These are phyloP conservation scores for Xenopus laevis DNA, from an alignment of 2,113 vertebrate species.

Conservation along the genomic window DNA sequence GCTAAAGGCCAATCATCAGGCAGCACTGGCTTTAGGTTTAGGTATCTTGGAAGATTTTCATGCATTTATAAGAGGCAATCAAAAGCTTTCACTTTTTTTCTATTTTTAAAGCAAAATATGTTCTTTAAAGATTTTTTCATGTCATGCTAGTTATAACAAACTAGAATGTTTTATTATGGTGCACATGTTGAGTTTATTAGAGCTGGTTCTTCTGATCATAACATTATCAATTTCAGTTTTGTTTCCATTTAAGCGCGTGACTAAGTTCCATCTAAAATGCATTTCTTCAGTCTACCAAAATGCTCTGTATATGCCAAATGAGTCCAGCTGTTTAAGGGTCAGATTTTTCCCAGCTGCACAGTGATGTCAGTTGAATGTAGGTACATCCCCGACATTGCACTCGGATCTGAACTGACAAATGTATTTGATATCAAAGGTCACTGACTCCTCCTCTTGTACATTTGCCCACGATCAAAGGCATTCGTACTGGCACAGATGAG, in stretches of 20 bases:
- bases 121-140: too few species aligned
- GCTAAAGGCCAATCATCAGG: too few species aligned
- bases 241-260: too few species aligned
- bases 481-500: not conserved
- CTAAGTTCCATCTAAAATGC: not conserved
- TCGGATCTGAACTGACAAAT: not conserved
- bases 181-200: too few species aligned
- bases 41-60: too few species aligned
- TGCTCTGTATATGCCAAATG: constrained; percentile 2
- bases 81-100: too few species aligned
- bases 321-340: constrained; percentile 19
- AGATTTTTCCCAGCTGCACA: not conserved
- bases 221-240: not conserved
- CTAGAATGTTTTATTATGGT: too few species aligned
- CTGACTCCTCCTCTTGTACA: constrained; percentile 7
- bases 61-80: too few species aligned
- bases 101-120: too few species aligned
- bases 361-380: constrained; percentile 24
- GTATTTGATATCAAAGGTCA: constrained; percentile 17
- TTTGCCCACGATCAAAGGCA: constrained; percentile 41
- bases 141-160: too few species aligned
- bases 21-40: too few species aligned
- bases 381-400: not conserved
- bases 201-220: not conserved
- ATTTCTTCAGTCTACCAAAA: not conserved